Evolutionary conservation across 2,797 vertebrate genomes (phyloP), one percentile per base, ranked within the genome.

Genomic region (Anguilla pacifica): DNA sequence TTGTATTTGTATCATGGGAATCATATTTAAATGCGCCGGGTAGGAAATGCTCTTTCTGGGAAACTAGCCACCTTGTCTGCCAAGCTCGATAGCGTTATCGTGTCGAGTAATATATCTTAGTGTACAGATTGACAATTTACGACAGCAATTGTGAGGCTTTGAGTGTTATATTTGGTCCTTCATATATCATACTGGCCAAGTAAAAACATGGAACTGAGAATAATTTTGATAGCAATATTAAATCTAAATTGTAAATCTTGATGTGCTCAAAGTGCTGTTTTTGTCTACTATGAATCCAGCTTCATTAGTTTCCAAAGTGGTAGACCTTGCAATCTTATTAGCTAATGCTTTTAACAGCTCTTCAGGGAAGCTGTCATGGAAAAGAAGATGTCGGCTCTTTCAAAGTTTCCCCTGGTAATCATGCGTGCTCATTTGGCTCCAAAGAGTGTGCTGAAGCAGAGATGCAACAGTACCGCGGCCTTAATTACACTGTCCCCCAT

Each of bases 361-460:
- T 83, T 77, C 43, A 84, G 82, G 22, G 2, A 28, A 61, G 46
- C 53, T 46, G 57, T 85, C 84, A 86, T 79, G 64, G 59, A 39
- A 86, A 81, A 90, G 22, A 91, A 86, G 86, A 89, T 87, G 86
- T 88, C 88, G 72, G 59, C 88, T 92, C 59, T 88, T 82, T 74
- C 51, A 90, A 88, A 87, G 79, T 86, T 88, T 49, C 84, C 46
- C 59, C 77, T 85, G 79, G 53, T 84, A 86, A 85, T 90, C 51
- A 87, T 88, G 86, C 88, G 57, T 55, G 79, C 86, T 77, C 46
- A 87, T 83, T 85, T 53, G 70, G 77, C 49, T 53, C 31, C 31
- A 31, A 51, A 87, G 77, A 74, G 85, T 64, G 53, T 61, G 88
- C 89, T 87, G 89, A 89, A 85, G 43, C 59, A 83, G 28, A 67